These are phyloP conservation scores for Caranx melampygus DNA, from an alignment of 2,113 vertebrate species.

Conservation along the genomic window DNA sequence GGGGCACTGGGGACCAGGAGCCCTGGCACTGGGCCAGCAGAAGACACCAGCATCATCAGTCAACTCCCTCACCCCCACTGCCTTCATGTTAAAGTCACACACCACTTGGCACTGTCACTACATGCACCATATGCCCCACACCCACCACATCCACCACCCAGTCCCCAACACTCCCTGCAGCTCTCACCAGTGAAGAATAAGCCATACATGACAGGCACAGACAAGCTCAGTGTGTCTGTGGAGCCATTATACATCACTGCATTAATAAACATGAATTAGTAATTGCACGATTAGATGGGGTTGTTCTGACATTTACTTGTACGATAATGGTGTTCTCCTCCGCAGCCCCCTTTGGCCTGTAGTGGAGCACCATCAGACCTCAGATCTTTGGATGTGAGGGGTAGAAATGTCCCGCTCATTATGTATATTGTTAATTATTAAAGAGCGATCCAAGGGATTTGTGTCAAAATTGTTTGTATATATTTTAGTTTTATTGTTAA, in stretches of 20 bases:
- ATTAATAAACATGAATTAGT: slow-evolving; percentile 86
- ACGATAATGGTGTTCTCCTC: slow-evolving; percentile 67
- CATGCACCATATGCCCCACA: slow-evolving; percentile 69
- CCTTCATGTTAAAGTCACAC: slow-evolving; percentile 72
- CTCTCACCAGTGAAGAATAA: slow-evolving; percentile 61
- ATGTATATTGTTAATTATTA: slow-evolving; percentile 1
- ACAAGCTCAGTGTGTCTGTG: slow-evolving; percentile 66
- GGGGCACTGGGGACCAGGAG: slow-evolving; percentile 72
- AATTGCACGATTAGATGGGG: slow-evolving; percentile 79
- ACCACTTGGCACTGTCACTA: slow-evolving; percentile 72
- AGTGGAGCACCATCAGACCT: slow-evolving; percentile 42
- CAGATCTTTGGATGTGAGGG: slow-evolving; percentile 54
- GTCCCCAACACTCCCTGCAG: slow-evolving; percentile 53
- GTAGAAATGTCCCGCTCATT: slow-evolving; percentile 12
- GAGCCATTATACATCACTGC: slow-evolving; percentile 77
- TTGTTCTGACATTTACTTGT: slow-evolving; percentile 78
- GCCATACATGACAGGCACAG: slow-evolving; percentile 69
- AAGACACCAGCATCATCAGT: slow-evolving; percentile 77
- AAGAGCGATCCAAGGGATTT: neutral
- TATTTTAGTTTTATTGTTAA: neutral
- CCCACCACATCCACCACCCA: slow-evolving; percentile 48
- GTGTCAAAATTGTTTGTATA: neutral
- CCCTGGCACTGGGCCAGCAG: slow-evolving; percentile 81
- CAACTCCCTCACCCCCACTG: slow-evolving; percentile 58
- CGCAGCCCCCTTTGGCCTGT: slow-evolving; percentile 55